Evolutionary conservation across 2,888 invertebrate genomes (phyloP).

Genomic region (Lochmaea capreae): DNA sequence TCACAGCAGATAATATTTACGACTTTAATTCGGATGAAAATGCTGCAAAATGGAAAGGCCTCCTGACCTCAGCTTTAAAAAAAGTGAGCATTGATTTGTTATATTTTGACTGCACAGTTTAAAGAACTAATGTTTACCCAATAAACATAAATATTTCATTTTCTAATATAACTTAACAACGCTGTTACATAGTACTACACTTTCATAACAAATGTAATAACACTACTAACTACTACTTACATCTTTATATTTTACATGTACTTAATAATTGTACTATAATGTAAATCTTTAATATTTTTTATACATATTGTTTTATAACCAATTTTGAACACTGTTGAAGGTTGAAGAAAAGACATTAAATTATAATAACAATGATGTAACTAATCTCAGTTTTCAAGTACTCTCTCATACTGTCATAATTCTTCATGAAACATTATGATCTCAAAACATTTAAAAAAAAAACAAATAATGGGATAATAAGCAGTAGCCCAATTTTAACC

Average conservation of each 20-base stretch:
- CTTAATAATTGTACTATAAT: neutral
- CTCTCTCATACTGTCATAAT: too few species aligned
- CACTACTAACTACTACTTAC: neutral
- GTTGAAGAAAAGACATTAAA: too few species aligned
- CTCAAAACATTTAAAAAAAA: too few species aligned
- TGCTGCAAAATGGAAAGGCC: conserved; percentile 91
- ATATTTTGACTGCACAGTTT: conserved; percentile 15
- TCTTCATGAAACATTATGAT: too few species aligned
- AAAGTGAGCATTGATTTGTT: conserved; percentile 72
- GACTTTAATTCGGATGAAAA: conserved; percentile 92
- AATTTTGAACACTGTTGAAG: too few species aligned
- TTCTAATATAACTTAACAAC: neutral
- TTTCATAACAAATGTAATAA: neutral
- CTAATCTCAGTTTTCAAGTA: too few species aligned
- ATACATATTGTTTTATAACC: too few species aligned
- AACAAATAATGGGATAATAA: too few species aligned
- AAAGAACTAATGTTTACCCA: neutral
- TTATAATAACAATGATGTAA: too few species aligned
- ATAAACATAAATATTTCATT: neutral
- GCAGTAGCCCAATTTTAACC: too few species aligned
- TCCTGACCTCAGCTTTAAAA: conserved; percentile 87
- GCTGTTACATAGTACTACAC: neutral
- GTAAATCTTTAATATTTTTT: too few species aligned
- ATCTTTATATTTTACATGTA: neutral
- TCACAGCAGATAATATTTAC: conserved; percentile 71